Percentiles rank a stretch among this genome's conserved stretches.
Evolutionary conservation across 2,797 vertebrate species (phyloP).

Genomic region (Enteromius anoplus): DNA sequence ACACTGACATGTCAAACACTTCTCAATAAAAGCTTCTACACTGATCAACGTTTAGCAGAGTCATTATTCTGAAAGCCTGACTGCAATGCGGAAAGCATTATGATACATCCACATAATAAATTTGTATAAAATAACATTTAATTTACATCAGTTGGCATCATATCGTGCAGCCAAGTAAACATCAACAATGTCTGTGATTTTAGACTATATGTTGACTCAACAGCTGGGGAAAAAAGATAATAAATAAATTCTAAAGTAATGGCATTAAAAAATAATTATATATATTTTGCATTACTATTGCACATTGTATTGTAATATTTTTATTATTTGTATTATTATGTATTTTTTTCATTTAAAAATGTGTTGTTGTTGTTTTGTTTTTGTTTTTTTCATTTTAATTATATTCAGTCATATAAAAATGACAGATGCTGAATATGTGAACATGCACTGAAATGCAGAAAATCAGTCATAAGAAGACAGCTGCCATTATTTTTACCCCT

Average conservation of each 20-base stretch:
- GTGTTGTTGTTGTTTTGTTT: not conserved
- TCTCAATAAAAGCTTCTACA: not conserved
- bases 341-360: too few species aligned
- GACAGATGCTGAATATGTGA: conserved; percentile 14
- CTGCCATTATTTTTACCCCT: conserved; percentile 5
- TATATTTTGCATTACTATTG: not conserved
- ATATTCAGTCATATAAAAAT: conserved; percentile 18
- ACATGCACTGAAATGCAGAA: not conserved
- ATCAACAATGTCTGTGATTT: not conserved
- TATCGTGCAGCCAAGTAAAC: not conserved
- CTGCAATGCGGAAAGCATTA: not conserved
- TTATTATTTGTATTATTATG: not conserved
- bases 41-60: not conserved
- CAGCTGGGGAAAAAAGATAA: not conserved
- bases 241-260: not conserved
- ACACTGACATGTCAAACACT: not conserved
- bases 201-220: not conserved
- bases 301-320: not conserved
- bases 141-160: not conserved
- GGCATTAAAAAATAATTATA: not conserved
- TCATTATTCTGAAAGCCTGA: not conserved
- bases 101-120: not conserved
- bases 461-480: conserved; percentile 15
- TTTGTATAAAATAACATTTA: not conserved
- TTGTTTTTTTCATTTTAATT: not conserved